Evolutionary conservation across 2,888 invertebrate species (phyloP), one percentile per base, ranked within the genome.

Genomic region (Sphaeridia pumilis): DNA sequence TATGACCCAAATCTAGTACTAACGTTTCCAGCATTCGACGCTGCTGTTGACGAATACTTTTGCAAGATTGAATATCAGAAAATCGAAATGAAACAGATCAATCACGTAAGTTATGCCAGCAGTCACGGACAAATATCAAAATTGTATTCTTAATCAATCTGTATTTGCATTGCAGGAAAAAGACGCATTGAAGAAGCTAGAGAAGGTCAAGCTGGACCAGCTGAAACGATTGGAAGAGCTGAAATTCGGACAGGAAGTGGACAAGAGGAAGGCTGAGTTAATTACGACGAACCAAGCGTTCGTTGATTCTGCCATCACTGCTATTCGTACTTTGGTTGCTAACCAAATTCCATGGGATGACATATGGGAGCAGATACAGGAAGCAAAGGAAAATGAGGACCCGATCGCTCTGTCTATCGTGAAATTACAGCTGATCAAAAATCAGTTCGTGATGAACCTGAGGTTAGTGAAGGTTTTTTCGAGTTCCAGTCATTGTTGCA

Each of bases 21-120:
- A 26, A 81, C 82, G 65, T 84, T 83, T 68, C 80, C 81, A 1
- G 77, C 80, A 1, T 93, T 93, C 67, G 85, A 90, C 70, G 72
- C 79, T 57, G 87, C 95, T 0, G 87, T 93, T 0, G 98, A 99
- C 72, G 93, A 95, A 69, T 99, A 90, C 72, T 98, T 83, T 74
- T 97, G 95, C 0, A 82, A 84, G 25, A 72, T 93, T 65, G 95
- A 95, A 70, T 84, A 87, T 7, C 95, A 98, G 72, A 95, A 93
- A 70, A 79, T 93, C 66, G 95, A 98, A 68, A 71, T 93, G 67
- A 89, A 87, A 73, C 79, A 75, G n/a, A 60, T 78, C 26, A 76
- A 78, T 56, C 76, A 77, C 70, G 75, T 75, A 64, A 52, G 55
- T 26, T 49, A n/a, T n/a, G n/a, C n/a, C n/a, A n/a, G n/a, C n/a